phyloP scores from a whole-genome alignment of 2,113 vertebrate genomes.

The Manacus vitellinus region DNA sequence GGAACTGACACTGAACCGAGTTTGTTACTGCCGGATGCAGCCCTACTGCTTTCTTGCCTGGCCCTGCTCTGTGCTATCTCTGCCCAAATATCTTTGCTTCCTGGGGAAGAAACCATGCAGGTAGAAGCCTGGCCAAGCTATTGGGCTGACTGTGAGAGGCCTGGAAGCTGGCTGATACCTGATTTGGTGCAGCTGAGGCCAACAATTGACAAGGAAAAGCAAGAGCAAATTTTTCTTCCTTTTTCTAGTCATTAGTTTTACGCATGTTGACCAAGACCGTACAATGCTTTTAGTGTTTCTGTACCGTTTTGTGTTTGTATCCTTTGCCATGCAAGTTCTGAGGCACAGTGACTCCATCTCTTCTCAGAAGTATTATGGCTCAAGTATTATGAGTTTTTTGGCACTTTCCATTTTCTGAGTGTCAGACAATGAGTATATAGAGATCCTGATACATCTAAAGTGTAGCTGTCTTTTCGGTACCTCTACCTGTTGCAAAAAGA shows the following conservation, averaged over 20 bases:
- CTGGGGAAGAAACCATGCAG: neutral
- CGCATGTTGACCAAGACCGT: rapidly evolving
- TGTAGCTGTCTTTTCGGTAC: neutral
- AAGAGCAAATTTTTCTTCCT: neutral
- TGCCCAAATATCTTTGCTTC: rapidly evolving
- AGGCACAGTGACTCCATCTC: neutral
- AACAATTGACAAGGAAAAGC: neutral
- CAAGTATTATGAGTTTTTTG: neutral
- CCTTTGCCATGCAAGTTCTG: neutral
- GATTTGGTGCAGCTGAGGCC: neutral
- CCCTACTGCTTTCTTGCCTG: neutral
- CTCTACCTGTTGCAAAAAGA: neutral
- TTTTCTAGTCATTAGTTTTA: neutral
- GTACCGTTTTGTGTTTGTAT: neutral
- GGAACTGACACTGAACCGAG: neutral
- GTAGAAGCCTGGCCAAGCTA: neutral
- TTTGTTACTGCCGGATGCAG: neutral
- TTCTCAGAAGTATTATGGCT: neutral
- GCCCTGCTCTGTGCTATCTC: neutral
- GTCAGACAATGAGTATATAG: neutral
- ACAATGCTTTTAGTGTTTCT: neutral
- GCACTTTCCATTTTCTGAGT: neutral
- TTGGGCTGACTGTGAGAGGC: neutral
- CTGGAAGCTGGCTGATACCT: neutral
- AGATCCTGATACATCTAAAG: neutral